Evolutionary conservation across 2,113 vertebrate genomes (phyloP).

Genomic region (Phyllostomus discolor): DNA sequence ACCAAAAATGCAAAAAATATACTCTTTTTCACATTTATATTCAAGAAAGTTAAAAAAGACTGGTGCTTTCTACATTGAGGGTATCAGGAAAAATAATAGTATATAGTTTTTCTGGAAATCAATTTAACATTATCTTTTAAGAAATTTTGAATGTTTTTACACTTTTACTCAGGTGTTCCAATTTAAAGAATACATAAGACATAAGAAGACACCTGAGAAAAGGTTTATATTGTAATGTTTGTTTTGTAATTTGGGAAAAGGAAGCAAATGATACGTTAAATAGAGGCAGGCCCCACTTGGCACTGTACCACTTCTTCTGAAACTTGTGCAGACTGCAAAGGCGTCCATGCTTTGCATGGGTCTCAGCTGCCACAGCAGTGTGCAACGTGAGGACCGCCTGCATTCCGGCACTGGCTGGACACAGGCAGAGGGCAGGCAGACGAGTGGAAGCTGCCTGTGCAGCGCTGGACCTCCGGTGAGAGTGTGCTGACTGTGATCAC

Average conservation of each 20-base stretch:
- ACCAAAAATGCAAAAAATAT: not conserved
- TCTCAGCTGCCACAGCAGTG: too few relatives aligned
- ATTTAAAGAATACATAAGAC: not conserved
- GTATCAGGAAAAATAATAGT: not conserved
- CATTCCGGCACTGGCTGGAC: too few relatives aligned
- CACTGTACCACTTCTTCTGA: not conserved
- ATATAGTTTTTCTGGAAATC: not conserved
- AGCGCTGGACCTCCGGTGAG: not conserved
- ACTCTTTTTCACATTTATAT: not conserved
- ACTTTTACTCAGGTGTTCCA: not conserved
- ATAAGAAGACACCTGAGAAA: not conserved
- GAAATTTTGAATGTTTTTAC: not conserved
- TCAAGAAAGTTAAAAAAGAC: not conserved
- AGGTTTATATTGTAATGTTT: not conserved
- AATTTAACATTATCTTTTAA: not conserved
- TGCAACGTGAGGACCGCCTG: not conserved
- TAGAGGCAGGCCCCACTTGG: not conserved
- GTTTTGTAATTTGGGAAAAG: not conserved
- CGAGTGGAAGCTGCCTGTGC: rapidly evolving
- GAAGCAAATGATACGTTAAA: not conserved
- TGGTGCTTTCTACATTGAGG: not conserved
- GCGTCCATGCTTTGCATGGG: not conserved
- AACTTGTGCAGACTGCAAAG: not conserved
- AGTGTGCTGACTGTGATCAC: not conserved
- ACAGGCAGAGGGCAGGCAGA: not conserved